Evolutionary conservation across 2,888 invertebrate genomes (phyloP).

Genomic region (Onchidella celtica): DNA sequence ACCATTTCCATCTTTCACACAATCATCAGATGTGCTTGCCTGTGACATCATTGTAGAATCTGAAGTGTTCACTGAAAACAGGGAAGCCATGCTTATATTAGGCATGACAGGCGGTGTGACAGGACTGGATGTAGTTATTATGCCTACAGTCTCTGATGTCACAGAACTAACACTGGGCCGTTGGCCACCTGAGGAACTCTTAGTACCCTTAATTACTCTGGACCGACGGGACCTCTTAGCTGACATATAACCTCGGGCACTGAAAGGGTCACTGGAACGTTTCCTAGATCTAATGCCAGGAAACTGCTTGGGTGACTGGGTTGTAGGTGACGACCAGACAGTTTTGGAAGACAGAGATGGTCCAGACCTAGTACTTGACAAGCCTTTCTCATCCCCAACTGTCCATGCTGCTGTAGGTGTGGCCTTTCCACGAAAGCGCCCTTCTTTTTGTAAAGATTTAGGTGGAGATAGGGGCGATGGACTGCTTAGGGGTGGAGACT

Average conservation of each 20-base stretch:
- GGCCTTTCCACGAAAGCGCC: not conserved
- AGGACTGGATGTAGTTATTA: conserved; percentile 20
- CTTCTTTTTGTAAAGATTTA: not conserved
- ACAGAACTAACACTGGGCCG: conserved; percentile 35
- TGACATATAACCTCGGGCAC: conserved; percentile 14
- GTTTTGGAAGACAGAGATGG: conserved; percentile 29
- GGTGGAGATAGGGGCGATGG: not conserved
- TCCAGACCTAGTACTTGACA: not conserved
- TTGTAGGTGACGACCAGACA: not conserved
- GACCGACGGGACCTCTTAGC: conserved; percentile 25
- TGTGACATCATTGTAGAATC: not conserved
- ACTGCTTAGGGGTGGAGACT: not conserved
- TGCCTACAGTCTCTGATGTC: conserved; percentile 39
- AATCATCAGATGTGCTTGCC: no score
- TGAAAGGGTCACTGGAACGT: conserved; percentile 34
- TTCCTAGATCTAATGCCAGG: not conserved
- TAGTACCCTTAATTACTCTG: not conserved
- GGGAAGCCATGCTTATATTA: not conserved
- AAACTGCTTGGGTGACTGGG: conserved; percentile 5
- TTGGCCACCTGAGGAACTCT: not conserved
- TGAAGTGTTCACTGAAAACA: not conserved
- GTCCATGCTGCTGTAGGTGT: not conserved
- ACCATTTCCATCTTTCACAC: not conserved
- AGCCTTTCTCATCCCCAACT: not conserved
- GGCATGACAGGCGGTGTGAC: not conserved